Base-by-base conservation (phyloP, 2,797 vertebrate genomes). In the Tenualosa ilisha region DNA sequence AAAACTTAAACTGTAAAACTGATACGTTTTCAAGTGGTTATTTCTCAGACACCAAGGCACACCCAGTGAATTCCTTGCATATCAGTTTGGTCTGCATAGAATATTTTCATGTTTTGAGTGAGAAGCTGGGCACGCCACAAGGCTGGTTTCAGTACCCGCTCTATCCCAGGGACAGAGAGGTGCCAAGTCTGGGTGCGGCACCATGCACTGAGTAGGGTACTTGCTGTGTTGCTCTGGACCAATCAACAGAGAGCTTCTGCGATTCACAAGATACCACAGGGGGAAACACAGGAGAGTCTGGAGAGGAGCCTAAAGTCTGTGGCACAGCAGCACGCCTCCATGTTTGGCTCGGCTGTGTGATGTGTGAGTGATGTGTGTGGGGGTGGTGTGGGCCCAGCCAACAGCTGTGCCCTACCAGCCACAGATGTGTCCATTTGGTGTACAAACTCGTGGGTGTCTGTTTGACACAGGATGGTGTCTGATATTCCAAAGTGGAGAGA, bases 391-490 rank as follows among this genome's bases (percentile, higher is more conserved):
- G 89, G 84, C 86, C 13, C 68, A 15, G 56, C 49, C 54, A 86
- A 86, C 89, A 92, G 88, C 89, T 90, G 89, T 83, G 61, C 87
- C 83, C 86, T 87, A 88, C 87, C 50, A 83, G 83, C 81, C 87
- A 89, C 89, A 91, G 89, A 90, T 89, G 90, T 87, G 88, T 65
- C 75, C 17, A 2, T 82, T 75, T 87, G 86, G 49, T 79, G 59
- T 37, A 15, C 17, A 75, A 75, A 75, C 83, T 12, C 3, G 15
- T 83, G 84, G 84, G 65, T 83, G 84, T 86, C 86, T 87, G 83
- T 88, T 65, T 75, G 83, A 53, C 75, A 86, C 22, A 65, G 61
- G 84, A n/a, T 82, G 83, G 82, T 61, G 63, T 88, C 89, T 89
- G 87, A 87, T 90, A 86, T 79, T 31, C 50, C 37, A 31, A 53